These are phyloP conservation scores for Himalopsyche tibetana DNA, from an alignment of 2,888 invertebrate genomes.

Conservation along the genomic window DNA sequence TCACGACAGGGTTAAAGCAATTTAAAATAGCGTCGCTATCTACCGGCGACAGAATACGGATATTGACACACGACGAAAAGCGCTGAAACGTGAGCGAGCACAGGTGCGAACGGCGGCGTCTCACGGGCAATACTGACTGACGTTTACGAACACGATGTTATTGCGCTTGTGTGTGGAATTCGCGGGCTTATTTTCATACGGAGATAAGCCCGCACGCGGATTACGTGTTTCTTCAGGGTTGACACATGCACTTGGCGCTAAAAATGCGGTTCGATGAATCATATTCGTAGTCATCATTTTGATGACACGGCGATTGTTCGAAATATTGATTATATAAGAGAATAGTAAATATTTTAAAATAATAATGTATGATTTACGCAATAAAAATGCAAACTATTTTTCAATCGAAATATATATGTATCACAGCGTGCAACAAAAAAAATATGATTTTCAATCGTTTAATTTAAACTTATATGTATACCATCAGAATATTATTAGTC, in stretches of 20 bases:
- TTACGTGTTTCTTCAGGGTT: constrained; percentile 28
- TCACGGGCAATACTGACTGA: constrained; percentile 26
- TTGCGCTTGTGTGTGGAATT: constrained; percentile 9
- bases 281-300: background rate
- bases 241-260: constrained; percentile 21
- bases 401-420: too few relatives aligned
- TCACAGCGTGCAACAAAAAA: too few relatives aligned
- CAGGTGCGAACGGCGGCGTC: background rate
- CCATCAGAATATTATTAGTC: too few relatives aligned
- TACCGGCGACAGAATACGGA: background rate
- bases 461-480: too few relatives aligned
- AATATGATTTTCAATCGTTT: too few relatives aligned
- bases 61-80: background rate
- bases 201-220: constrained; percentile 5
- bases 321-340: too few relatives aligned
- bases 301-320: too few relatives aligned
- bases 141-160: constrained; percentile 24
- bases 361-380: too few relatives aligned
- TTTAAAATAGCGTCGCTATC: too few relatives aligned
- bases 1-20: too few relatives aligned
- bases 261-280: background rate
- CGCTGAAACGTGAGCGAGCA: constrained; percentile 7
- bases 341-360: too few relatives aligned
- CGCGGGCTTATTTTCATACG: constrained; percentile 12
- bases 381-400: too few relatives aligned